phyloP scores from a whole-genome alignment of 2,888 invertebrate species.

The Watsonalla binaria region DNA sequence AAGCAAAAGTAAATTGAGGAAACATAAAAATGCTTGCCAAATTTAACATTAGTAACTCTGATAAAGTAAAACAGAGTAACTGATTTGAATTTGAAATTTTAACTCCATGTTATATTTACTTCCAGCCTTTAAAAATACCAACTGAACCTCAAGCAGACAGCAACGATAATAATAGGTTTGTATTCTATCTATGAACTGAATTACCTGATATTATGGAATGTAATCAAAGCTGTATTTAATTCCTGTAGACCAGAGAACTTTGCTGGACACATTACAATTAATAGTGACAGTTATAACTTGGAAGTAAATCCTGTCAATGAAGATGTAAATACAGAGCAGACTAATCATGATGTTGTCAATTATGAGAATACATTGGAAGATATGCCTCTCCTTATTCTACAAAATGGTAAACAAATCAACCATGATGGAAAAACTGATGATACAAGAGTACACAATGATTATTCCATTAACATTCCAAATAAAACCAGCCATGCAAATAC shows the following conservation, averaged over 20 bases:
- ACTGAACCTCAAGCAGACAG: not conserved
- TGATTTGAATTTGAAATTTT: not conserved
- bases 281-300: conserved; percentile 12
- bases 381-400: not conserved
- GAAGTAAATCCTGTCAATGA: conserved; percentile 16
- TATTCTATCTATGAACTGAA: too few relatives aligned
- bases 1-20: too few relatives aligned
- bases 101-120: not conserved
- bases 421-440: not conserved
- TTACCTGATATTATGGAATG: too few relatives aligned
- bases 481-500: not conserved
- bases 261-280: conserved; percentile 13
- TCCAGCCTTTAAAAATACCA: not conserved
- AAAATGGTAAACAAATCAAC: not conserved
- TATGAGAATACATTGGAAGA: not conserved
- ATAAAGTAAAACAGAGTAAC: too few relatives aligned
- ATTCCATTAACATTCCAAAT: not conserved
- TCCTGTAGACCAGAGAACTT: conserved; percentile 1
- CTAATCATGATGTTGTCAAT: not conserved
- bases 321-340: not conserved
- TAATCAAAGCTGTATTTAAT: not conserved
- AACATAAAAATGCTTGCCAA: too few relatives aligned
- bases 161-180: not conserved
- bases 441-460: not conserved
- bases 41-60: too few relatives aligned